Evolutionary conservation across 2,113 vertebrate genomes (phyloP).

Genomic region (Mellivora capensis): DNA sequence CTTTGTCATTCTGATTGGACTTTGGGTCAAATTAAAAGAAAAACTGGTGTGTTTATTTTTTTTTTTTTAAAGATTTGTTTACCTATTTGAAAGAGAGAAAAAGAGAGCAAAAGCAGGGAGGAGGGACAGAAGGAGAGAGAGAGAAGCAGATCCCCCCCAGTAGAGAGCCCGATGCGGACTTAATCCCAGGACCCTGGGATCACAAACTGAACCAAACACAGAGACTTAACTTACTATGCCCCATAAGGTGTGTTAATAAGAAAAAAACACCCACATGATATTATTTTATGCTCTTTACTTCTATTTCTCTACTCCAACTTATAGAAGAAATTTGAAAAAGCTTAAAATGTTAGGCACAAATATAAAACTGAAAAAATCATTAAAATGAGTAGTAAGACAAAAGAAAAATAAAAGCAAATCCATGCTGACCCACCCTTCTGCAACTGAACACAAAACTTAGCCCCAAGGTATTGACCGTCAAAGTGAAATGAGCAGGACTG

Average conservation of each 20-base stretch:
- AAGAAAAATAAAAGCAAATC: neutral
- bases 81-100: too few relatives aligned
- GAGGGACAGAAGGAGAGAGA: too few relatives aligned
- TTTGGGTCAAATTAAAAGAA: neutral
- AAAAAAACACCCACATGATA: neutral
- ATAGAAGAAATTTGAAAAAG: neutral
- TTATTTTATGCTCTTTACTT: conserved; percentile 31
- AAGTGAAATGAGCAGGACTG: neutral
- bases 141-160: too few relatives aligned
- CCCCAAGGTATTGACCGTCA: neutral
- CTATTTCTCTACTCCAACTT: neutral
- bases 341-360: conserved; percentile 15
- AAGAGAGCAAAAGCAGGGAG: too few relatives aligned
- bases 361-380: conserved; percentile 37
- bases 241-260: neutral
- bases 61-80: too few relatives aligned
- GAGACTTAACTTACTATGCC: too few relatives aligned
- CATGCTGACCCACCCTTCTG: neutral
- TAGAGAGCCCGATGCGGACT: too few relatives aligned
- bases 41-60: too few relatives aligned
- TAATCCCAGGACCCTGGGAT: too few relatives aligned
- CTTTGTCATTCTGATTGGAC: neutral
- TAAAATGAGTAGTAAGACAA: neutral
- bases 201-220: too few relatives aligned
- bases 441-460: neutral